Conservation (phyloP, 2,888 invertebrate species). For the Plagodis pulveraria region DNA sequence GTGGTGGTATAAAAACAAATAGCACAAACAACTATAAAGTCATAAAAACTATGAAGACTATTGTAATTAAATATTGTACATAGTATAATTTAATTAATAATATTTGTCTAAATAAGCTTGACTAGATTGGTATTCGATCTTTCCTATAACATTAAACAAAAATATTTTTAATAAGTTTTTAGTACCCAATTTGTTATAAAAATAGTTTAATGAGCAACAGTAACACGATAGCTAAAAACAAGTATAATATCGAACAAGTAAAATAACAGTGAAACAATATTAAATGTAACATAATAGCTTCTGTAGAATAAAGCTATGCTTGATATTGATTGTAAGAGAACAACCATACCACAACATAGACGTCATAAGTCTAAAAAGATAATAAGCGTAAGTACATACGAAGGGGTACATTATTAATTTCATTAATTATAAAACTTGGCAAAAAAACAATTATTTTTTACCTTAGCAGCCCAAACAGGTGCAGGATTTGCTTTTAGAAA, state of each 20-base stretch:
- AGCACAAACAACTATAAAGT: neutral
- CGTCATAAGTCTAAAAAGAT: neutral
- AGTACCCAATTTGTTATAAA: no score
- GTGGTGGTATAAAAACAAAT: neutral
- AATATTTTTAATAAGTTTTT: no score
- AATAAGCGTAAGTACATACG: neutral
- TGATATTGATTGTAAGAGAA: neutral
- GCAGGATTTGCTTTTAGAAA: no score
- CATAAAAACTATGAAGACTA: constrained; percentile 2
- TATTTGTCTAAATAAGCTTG: constrained; percentile 10
- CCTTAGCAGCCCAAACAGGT: no score
- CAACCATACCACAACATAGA: neutral
- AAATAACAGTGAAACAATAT: neutral
- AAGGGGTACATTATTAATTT: neutral
- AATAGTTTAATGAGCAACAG: neutral
- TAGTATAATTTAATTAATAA: no score
- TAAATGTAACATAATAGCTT: neutral
- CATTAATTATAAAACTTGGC: no score
- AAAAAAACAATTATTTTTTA: no score
- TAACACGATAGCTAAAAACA: neutral
- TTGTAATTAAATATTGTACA: neutral
- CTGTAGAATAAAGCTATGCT: neutral
- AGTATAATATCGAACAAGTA: neutral
- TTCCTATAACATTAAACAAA: neutral
- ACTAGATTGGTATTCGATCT: constrained; percentile 28